A percentile compares a stretch with the other conserved stretches of the same genome.
These are phyloP conservation scores for Hippopotamyrus pictus DNA, from an alignment of 2,797 vertebrate species.

Conservation along the genomic window DNA sequence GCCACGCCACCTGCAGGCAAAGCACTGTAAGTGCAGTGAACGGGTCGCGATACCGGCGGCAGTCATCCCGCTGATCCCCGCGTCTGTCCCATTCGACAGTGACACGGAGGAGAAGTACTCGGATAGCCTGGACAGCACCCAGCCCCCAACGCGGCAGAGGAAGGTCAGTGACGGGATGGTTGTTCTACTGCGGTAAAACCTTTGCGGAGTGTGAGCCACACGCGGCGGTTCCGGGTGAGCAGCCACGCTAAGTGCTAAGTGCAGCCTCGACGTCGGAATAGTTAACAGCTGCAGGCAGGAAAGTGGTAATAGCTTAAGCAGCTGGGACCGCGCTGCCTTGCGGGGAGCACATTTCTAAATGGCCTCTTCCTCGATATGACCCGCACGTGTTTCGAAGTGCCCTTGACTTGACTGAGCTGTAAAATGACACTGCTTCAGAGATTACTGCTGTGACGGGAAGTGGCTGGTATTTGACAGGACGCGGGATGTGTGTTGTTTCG, in stretches of 20 bases:
- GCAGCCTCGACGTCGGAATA: neutral
- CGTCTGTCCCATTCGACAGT: constrained; percentile 43
- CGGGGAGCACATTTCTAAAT: neutral
- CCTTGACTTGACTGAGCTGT: constrained; percentile 17
- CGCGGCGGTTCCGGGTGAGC: neutral
- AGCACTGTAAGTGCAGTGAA: neutral
- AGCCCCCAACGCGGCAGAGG: constrained; percentile 31
- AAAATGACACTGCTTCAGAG: constrained; percentile 25
- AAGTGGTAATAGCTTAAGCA: neutral
- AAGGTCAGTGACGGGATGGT: neutral
- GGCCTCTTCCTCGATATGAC: neutral
- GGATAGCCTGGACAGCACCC: constrained; percentile 56
- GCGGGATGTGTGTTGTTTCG: constrained; percentile 32
- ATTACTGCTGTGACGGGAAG: neutral
- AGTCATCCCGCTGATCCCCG: neutral
- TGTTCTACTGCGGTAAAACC: neutral
- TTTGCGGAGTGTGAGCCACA: neutral
- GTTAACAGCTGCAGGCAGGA: neutral
- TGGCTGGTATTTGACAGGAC: neutral
- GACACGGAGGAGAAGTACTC: constrained; percentile 53
- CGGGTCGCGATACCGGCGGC: neutral
- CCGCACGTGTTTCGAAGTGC: constrained; percentile 33
- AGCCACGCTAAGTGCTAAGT: neutral
- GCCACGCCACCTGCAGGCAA: neutral
- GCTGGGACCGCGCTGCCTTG: neutral